A percentile compares a stretch with the other conserved stretches of the same genome.
Conservation (phyloP, 2,113 vertebrate species). For the Coptodon bakossiorum region DNA sequence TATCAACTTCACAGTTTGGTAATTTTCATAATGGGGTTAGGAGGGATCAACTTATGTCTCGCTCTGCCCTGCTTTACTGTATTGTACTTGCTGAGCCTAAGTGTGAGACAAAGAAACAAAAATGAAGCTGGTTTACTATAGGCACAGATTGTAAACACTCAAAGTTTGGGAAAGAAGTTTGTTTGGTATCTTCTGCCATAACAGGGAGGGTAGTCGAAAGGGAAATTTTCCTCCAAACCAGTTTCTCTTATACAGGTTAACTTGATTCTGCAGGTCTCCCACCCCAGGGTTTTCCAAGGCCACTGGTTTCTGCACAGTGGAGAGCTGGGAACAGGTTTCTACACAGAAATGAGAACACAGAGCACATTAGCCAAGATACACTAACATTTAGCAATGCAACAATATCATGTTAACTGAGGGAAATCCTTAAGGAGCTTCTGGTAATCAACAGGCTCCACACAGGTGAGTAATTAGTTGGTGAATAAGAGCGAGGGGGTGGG, state of each 20-base stretch:
- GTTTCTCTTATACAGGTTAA: background rate
- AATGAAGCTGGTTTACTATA: background rate
- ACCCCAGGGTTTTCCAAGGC: background rate
- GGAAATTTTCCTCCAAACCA: background rate
- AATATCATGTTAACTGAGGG: background rate
- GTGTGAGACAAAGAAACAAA: background rate
- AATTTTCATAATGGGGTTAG: background rate
- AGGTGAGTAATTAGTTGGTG: background rate
- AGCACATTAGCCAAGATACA: background rate
- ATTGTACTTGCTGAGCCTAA: background rate
- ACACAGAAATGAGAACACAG: background rate
- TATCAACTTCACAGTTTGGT: background rate
- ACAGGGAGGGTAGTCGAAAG: background rate
- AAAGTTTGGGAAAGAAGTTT: background rate
- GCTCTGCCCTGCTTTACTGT: background rate
- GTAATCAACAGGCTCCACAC: background rate
- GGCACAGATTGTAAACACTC: background rate
- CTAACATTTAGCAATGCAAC: background rate
- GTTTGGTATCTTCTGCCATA: background rate
- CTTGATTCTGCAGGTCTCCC: background rate
- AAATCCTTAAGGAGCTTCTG: background rate
- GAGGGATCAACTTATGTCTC: background rate
- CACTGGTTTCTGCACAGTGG: background rate
- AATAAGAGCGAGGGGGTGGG: background rate
- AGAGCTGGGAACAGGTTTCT: background rate